phyloP scores from a whole-genome alignment of 2,888 invertebrate genomes.

The Zeuzera pyrina region DNA sequence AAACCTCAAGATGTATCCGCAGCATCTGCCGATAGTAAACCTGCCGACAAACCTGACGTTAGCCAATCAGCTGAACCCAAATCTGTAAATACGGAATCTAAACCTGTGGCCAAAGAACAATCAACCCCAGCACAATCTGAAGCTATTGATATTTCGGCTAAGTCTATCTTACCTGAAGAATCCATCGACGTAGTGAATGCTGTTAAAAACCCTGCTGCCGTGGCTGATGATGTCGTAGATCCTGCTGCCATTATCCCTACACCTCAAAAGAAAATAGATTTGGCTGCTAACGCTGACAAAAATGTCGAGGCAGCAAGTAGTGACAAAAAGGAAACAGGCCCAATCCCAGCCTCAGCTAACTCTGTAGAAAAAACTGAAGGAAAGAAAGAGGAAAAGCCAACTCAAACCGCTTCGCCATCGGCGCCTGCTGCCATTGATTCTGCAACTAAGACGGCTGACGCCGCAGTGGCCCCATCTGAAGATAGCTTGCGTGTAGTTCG shows the following conservation, averaged over 20 bases:
- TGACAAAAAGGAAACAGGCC: no score
- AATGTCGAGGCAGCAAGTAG: slow-evolving; percentile 42
- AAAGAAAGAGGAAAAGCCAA: slow-evolving; percentile 12
- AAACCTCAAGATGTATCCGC: slow-evolving; percentile 27
- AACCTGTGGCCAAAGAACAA: slow-evolving; percentile 21
- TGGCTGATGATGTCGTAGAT: slow-evolving; percentile 48
- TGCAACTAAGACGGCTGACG: slow-evolving; percentile 18
- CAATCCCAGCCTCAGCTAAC: slow-evolving; percentile 13
- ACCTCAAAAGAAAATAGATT: slow-evolving; percentile 47
- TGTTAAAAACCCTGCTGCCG: slow-evolving; percentile 35
- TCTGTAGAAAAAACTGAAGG: slow-evolving; percentile 13
- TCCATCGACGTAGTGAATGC: slow-evolving; percentile 43
- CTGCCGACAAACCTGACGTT: slow-evolving; percentile 30
- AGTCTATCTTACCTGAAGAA: slow-evolving; percentile 32
- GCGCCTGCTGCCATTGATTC: slow-evolving; percentile 16
- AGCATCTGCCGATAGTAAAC: slow-evolving; percentile 17
- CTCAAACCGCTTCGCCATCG: slow-evolving; percentile 14
- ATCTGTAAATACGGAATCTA: slow-evolving; percentile 23
- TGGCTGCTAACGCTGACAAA: slow-evolving; percentile 36
- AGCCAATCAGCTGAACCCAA: slow-evolving; percentile 24
- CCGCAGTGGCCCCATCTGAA: slow-evolving; percentile 20
- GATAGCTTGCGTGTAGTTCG: slow-evolving; percentile 47
- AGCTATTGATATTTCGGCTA: slow-evolving; percentile 38
- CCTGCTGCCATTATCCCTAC: slow-evolving; percentile 34
- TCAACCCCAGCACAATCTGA: slow-evolving; percentile 22